Evolutionary conservation across 2,113 vertebrate genomes (phyloP).

Genomic region (Indicator indicator): DNA sequence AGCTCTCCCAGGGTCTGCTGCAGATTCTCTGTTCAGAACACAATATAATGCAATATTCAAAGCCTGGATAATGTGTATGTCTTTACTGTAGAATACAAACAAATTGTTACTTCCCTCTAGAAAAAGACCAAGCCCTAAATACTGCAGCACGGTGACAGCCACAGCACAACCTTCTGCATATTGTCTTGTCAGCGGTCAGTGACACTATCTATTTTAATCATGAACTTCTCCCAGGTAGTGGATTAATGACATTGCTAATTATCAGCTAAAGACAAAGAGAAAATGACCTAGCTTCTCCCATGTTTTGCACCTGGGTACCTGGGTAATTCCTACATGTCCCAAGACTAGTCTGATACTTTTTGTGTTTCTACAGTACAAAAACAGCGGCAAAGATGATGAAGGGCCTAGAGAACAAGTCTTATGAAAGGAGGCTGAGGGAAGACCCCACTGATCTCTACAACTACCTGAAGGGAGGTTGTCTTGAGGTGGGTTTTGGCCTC

Average conservation of each 20-base stretch:
- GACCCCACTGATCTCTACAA: no score
- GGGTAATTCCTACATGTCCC: neutral
- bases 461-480: no score
- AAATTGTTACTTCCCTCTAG: neutral
- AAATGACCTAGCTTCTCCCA: neutral
- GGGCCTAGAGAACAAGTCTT: no score
- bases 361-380: no score
- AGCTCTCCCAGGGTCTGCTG: neutral
- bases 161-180: neutral
- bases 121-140: neutral
- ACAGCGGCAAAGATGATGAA: no score
- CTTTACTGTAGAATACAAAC: neutral
- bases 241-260: conserved; percentile 38
- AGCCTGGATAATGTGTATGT: neutral
- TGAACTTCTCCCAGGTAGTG: neutral
- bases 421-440: no score
- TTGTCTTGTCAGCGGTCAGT: neutral
- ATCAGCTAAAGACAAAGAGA: neutral
- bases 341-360: neutral
- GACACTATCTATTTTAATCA: neutral
- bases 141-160: neutral
- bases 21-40: neutral
- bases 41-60: neutral
- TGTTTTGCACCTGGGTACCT: neutral
- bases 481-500: no score